Evolutionary conservation across 2,797 vertebrate genomes (phyloP).

Genomic region (Anas bahamensis): DNA sequence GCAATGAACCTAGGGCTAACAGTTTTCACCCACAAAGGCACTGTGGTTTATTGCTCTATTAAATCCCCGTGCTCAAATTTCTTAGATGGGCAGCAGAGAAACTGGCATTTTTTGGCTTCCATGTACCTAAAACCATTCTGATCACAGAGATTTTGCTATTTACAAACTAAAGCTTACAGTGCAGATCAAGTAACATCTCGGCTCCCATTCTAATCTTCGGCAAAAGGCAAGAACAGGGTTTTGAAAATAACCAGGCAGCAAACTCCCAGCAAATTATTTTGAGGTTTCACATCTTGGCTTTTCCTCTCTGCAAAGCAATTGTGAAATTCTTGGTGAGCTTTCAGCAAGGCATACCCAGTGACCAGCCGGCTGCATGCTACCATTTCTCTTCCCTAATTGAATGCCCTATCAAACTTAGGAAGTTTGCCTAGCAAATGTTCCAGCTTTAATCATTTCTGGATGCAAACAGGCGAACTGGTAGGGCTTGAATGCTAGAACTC

Average conservation of each 20-base stretch:
- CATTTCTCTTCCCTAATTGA: background rate
- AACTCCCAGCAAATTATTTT: background rate
- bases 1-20: slow-evolving; percentile 17
- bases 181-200: background rate
- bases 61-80: background rate
- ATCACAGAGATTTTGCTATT: slow-evolving; percentile 8
- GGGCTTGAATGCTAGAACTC: background rate
- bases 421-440: background rate
- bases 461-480: background rate
- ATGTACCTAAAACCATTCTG: background rate
- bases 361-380: rapidly evolving
- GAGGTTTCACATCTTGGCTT: background rate
- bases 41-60: background rate
- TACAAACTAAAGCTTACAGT: background rate
- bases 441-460: background rate
- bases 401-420: background rate
- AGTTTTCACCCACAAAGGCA: slow-evolving; percentile 28
- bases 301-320: background rate
- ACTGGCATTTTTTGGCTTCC: background rate
- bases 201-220: background rate
- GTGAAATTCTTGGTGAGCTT: background rate
- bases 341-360: background rate
- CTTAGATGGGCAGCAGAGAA: background rate
- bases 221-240: background rate
- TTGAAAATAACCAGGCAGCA: background rate